Percentiles rank a stretch among this genome's conserved stretches.
Evolutionary conservation across 2,797 vertebrate genomes (phyloP).

Genomic region (Pelodytes ibericus): DNA sequence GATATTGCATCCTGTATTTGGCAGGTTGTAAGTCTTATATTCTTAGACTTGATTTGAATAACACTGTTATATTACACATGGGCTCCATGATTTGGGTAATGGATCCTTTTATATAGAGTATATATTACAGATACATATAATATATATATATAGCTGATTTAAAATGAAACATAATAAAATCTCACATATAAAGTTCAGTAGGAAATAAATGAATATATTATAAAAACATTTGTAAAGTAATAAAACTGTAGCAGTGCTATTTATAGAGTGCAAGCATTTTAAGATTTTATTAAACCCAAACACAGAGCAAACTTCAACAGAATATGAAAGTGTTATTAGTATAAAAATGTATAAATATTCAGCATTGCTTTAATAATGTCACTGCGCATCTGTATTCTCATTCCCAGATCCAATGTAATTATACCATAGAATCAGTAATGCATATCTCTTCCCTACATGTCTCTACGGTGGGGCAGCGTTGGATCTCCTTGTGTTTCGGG

Average conservation of each 20-base stretch:
- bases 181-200: not conserved
- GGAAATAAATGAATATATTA: not conserved
- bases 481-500: not conserved
- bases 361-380: not conserved
- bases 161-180: not conserved
- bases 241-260: too few relatives aligned
- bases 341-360: not conserved
- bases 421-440: not conserved
- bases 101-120: too few relatives aligned
- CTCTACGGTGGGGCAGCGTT: not conserved
- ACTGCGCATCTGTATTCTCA: not conserved
- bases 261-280: too few relatives aligned
- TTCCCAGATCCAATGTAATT: not conserved
- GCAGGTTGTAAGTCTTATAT: too few relatives aligned
- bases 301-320: not conserved
- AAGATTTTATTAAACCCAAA: not conserved
- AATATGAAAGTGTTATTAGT: not conserved
- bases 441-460: not conserved
- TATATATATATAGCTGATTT: too few relatives aligned
- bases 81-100: too few relatives aligned
- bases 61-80: too few relatives aligned
- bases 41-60: too few relatives aligned
- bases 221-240: not conserved
- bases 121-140: too few relatives aligned
- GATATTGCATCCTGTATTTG: too few relatives aligned